Base-by-base conservation (phyloP, 2,888 invertebrate genomes). In the Axea sp. region DNA sequence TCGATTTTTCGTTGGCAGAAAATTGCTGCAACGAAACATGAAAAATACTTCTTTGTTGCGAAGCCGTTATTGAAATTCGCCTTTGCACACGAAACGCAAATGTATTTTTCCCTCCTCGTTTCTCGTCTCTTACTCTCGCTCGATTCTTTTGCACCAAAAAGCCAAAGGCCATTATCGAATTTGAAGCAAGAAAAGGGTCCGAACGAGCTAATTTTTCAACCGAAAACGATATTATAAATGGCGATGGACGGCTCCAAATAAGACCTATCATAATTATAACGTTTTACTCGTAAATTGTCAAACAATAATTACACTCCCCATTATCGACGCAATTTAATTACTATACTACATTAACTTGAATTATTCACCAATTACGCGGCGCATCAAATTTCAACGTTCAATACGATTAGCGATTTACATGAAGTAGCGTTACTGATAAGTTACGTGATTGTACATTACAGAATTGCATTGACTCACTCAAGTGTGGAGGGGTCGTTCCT, bases 371-470 rank as follows among this genome's bases (percentile, higher is more conserved):
- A 64, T 64, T 53, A 31, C 14, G 26, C 19, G 33, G 33, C 33
- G 35, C n/a, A n/a, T 51, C 39, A 53, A 41, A 64, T 62, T 62
- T 62, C 49, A 49, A 2, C 49, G 31, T 49, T 62, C n/a, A n/a
- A n/a, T n/a, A n/a, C 41, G 19, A 49, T 49, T 62, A 11, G 49
- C 41, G 30, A 62, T 62, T 62, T 62, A 22, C 62, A 62, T 62
- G 49, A 62, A 53, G 45, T 45, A 45, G 31, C 35, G 39, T 53
- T 30, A 12, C 22, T 35, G 31, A 65, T 53, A 35, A 65, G 45
- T 53, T 45, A 26, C 15, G 53, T 26, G 24, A 39, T 19, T 64
- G 64, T 53, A 64, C 26, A 64, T 43, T 64, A 39, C 15, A 28
- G 14, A 51, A 41, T 33, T 39, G 15, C 33, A 28, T 37, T 39